Conservation (phyloP, 2,797 vertebrate genomes). For the Heterohyrax brucei region DNA sequence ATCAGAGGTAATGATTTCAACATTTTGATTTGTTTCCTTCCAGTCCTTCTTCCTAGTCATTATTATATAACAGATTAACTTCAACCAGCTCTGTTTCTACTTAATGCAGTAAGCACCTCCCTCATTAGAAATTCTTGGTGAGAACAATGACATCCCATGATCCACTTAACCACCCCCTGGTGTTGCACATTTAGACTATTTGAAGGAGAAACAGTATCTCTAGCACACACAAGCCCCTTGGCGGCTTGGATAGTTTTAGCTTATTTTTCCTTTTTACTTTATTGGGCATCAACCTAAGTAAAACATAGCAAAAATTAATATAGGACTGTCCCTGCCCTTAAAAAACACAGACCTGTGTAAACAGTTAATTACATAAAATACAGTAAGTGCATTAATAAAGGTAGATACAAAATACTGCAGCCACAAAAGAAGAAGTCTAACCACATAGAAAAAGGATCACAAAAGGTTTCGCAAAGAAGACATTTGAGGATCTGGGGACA, state of each 20-base stretch:
- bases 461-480: neutral
- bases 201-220: neutral
- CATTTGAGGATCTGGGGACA: neutral
- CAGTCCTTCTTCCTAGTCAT: neutral
- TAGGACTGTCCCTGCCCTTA: neutral
- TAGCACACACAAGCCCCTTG: neutral
- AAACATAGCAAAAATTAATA: slow-evolving; percentile 19
- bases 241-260: neutral
- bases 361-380: neutral
- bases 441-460: too few relatives aligned
- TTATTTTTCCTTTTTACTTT: neutral
- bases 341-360: neutral
- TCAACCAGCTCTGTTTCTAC: neutral
- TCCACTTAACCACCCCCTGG: neutral
- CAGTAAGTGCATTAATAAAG: neutral
- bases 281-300: neutral
- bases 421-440: neutral
- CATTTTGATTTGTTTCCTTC: slow-evolving; percentile 1
- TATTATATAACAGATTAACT: neutral
- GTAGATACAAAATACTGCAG: neutral
- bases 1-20: slow-evolving; percentile 39
- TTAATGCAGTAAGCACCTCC: neutral
- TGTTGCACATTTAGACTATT: neutral
- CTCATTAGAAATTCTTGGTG: slow-evolving; percentile 30
- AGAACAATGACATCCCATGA: neutral